Conservation (phyloP, 2,888 invertebrate genomes). For the Tachina lurida region DNA sequence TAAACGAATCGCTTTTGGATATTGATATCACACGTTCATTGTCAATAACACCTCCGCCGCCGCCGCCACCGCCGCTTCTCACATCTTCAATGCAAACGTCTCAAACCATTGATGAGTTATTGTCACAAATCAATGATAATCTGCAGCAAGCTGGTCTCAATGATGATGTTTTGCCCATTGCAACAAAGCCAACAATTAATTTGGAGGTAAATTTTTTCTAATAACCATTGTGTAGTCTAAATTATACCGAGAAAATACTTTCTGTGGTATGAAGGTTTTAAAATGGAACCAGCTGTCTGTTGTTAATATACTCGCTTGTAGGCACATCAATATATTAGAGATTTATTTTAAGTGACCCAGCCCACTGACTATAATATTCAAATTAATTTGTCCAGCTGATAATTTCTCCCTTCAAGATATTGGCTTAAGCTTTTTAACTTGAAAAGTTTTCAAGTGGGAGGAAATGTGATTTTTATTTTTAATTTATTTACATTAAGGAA, state of each 20-base stretch:
- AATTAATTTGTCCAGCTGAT: too few species aligned
- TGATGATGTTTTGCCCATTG: slow-evolving; percentile 70
- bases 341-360: too few species aligned
- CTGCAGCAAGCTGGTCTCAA: slow-evolving; percentile 75
- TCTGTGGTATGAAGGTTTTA: not conserved
- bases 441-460: too few species aligned
- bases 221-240: not conserved
- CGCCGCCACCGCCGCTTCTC: slow-evolving; percentile 50
- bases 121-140: slow-evolving; percentile 79
- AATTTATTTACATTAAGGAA: too few species aligned
- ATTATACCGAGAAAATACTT: not conserved
- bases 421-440: too few species aligned
- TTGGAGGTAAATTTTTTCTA: slow-evolving; percentile 63
- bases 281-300: not conserved
- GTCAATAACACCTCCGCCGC: slow-evolving; percentile 58
- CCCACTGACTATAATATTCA: too few species aligned
- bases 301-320: too few species aligned
- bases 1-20: slow-evolving; percentile 38
- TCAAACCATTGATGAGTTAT: slow-evolving; percentile 77
- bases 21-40: slow-evolving; percentile 31
- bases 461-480: too few species aligned
- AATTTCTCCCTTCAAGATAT: too few species aligned
- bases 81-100: slow-evolving; percentile 62
- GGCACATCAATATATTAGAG: too few species aligned
- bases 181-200: slow-evolving; percentile 45